Percentiles rank a stretch among this genome's conserved stretches.
Evolutionary conservation across 2,797 vertebrate genomes (phyloP).

Genomic region (Toxotes lorentzi): DNA sequence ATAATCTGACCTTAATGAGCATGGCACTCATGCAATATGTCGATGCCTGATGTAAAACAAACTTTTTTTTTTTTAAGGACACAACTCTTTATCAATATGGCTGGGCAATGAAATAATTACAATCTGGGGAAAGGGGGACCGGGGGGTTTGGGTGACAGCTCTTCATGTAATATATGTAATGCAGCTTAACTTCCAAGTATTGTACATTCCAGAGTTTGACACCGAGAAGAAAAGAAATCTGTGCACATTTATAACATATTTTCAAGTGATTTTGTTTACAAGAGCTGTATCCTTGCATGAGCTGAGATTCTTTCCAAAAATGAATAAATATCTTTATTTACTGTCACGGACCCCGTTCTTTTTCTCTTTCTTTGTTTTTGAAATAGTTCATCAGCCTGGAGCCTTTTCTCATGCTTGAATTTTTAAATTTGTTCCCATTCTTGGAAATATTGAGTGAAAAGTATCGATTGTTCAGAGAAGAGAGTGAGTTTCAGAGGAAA

Average conservation of each 20-base stretch:
- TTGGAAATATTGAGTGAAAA: conserved; percentile 39
- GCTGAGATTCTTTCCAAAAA: conserved; percentile 80
- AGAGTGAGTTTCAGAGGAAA: neutral
- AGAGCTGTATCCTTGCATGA: conserved; percentile 91
- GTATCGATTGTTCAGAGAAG: conserved; percentile 18
- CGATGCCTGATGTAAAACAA: conserved; percentile 55
- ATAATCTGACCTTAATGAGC: conserved; percentile 38
- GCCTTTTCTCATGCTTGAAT: conserved; percentile 16
- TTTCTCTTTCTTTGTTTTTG: neutral
- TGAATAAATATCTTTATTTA: conserved; percentile 87
- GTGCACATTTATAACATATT: conserved; percentile 81
- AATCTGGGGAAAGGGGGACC: conserved; percentile 5
- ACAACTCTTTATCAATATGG: conserved; percentile 24
- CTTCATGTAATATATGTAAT: conserved; percentile 50
- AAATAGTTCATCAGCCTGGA: neutral
- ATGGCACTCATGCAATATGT: conserved; percentile 2
- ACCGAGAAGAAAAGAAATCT: conserved; percentile 77
- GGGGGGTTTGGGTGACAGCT: conserved; percentile 20
- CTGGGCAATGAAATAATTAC: conserved; percentile 47
- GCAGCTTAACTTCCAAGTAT: conserved; percentile 71
- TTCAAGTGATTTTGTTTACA: conserved; percentile 89
- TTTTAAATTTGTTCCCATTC: neutral
- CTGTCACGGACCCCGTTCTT: conserved; percentile 40
- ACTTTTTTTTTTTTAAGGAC: conserved; percentile 36
- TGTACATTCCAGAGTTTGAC: conserved; percentile 88